Evolutionary conservation across 2,113 vertebrate genomes (phyloP), one percentile per base, ranked within the genome.

Genomic region (Machaerirhynchus nigripectus): DNA sequence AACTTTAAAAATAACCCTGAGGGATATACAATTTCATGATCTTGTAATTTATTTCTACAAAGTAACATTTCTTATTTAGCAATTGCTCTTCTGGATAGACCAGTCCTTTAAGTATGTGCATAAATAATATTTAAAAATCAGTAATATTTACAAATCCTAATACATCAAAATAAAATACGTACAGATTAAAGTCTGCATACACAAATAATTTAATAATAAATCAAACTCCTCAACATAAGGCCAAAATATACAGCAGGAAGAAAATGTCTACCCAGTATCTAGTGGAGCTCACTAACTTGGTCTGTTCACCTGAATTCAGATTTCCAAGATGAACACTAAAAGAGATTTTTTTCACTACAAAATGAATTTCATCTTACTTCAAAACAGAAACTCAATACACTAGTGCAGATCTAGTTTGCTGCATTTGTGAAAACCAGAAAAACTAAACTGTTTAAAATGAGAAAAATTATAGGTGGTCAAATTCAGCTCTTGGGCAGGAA

Each of bases 131-230:
- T 98, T 97, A 96, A 97, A 95, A 98, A 97, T 97, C 96, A 92
- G 95, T 95, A 97, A 96, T 98, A 98, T 98, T 97, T 98, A 98
- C 98, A 98, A 96, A 97, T 97, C 96, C 97, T 97, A 97, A 97
- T 95, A 97, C 94, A 97, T 87, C 95, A 97, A 98, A 98, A 97
- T 96, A 98, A 98, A 93, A 97, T 96, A 98, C 94, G 11, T 97
- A 97, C 97, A 97, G 87, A 97, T 97, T 98, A 90, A 97, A 96
- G 91, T 95, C 92, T 97, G 93, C 96, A 96, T 97, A 97, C 79
- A 96, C 96, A 98, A 98, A 98, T 98, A 98, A 98, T 97, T 98
- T 98, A 98, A 97, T 94, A 95, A 96, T 97, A 95, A 97, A 97
- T 97, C 95, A 96, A 97, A 97, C 92, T 97, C 55, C 71, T 95